Evolutionary conservation across 2,113 vertebrate species (phyloP).

Genomic region (Cervus canadensis): DNA sequence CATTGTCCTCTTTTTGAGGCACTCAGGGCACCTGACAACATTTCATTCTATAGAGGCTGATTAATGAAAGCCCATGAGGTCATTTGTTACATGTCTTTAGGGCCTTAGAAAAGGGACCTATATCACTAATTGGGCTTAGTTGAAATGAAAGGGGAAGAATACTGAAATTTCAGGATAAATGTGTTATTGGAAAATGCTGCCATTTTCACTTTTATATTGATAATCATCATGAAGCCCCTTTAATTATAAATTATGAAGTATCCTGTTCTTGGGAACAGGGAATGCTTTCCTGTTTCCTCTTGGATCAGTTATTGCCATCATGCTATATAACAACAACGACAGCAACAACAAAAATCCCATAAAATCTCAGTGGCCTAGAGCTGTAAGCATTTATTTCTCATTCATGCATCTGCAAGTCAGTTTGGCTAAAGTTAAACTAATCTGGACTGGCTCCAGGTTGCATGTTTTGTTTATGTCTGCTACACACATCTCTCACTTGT

Average conservation of each 20-base stretch:
- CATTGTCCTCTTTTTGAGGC: not conserved
- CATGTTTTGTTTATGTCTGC: not conserved
- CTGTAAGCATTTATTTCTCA: not conserved
- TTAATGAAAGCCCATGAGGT: not conserved
- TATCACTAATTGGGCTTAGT: not conserved
- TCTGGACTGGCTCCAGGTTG: not conserved
- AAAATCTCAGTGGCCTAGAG: not conserved
- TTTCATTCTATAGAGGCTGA: not conserved
- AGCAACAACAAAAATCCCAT: not conserved
- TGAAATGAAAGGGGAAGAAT: not conserved
- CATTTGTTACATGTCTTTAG: not conserved
- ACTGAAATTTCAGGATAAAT: slow-evolving; percentile 5
- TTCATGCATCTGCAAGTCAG: not conserved
- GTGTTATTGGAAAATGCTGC: not conserved
- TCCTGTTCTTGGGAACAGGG: not conserved
- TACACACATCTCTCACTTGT: not conserved
- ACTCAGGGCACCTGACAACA: not conserved
- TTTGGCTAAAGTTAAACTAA: not conserved
- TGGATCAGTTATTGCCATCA: not conserved
- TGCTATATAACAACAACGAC: not conserved
- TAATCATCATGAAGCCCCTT: not conserved
- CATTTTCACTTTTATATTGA: slow-evolving; percentile 3
- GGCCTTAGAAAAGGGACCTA: not conserved
- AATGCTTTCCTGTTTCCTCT: not conserved
- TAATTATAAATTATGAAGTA: not conserved